Conservation (phyloP, 1,140 invertebrate genomes). For the Amyelois transitella region DNA sequence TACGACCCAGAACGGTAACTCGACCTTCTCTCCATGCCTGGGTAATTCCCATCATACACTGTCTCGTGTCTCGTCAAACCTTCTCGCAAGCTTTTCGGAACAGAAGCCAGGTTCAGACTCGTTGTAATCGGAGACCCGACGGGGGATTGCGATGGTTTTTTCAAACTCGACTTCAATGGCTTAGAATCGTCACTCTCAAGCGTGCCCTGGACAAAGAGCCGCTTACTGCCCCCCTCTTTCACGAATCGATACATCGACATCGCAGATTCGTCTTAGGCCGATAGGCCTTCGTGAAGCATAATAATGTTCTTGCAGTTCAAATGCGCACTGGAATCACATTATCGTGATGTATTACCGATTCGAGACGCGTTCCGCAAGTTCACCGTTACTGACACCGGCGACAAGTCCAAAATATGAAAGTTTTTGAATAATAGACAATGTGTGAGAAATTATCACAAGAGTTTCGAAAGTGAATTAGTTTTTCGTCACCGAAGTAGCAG, state of each 20-base stretch:
- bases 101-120: conserved; percentile 69
- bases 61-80: conserved; percentile 61
- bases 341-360: conserved; percentile 48
- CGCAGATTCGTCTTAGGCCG: conserved; percentile 36
- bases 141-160: conserved; percentile 61
- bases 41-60: conserved; percentile 69
- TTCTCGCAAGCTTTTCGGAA: conserved; percentile 67
- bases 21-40: conserved; percentile 52
- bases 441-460: conserved; percentile 19
- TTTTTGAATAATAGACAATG: conserved; percentile 13
- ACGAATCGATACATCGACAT: conserved; percentile 85
- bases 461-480: conserved; percentile 23
- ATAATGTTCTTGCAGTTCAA: conserved; percentile 34
- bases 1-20: conserved; percentile 60
- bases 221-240: conserved; percentile 77
- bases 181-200: conserved; percentile 76
- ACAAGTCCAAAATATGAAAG: conserved; percentile 38
- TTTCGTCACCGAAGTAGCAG: conserved; percentile 23
- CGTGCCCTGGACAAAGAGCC: conserved; percentile 88
- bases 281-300: conserved; percentile 47
- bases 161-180: conserved; percentile 74
- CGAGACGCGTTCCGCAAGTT: conserved; percentile 40
- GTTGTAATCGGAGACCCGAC: conserved; percentile 76
- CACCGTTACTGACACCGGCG: conserved; percentile 44
- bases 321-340: conserved; percentile 40